phyloP scores from a whole-genome alignment of 2,113 vertebrate species.

The Pelvicachromis taeniatus region DNA sequence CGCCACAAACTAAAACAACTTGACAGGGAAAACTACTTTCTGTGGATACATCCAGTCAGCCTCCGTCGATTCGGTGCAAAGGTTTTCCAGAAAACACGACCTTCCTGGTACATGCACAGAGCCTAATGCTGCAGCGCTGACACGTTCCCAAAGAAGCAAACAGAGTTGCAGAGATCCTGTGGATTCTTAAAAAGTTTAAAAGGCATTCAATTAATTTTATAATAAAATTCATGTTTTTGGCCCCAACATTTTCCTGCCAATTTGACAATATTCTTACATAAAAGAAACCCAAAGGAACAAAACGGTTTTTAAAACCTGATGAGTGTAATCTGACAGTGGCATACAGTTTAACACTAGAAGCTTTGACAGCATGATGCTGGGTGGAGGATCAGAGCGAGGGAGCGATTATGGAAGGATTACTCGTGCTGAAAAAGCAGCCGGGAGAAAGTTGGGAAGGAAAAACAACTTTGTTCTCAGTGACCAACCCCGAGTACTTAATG shows the following conservation, averaged over 20 bases:
- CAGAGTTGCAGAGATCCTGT: neutral
- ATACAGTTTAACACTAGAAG: neutral
- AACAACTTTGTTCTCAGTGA: neutral
- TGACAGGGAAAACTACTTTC: neutral
- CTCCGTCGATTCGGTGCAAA: neutral
- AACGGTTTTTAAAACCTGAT: neutral
- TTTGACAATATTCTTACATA: neutral
- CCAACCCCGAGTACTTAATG: neutral
- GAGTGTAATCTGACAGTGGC: neutral
- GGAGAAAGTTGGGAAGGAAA: neutral
- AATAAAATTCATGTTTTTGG: neutral
- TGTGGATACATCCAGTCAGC: neutral
- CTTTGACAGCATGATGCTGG: neutral
- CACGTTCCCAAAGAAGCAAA: neutral
- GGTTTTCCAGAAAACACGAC: neutral
- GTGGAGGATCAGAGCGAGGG: neutral
- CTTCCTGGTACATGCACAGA: neutral
- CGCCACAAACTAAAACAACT: neutral
- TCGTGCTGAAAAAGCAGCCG: neutral
- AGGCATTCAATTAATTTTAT: rapidly evolving
- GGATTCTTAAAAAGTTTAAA: neutral
- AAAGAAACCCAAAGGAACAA: neutral
- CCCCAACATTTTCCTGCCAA: neutral
- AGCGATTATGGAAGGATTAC: neutral
- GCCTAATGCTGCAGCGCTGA: neutral